Evolutionary conservation across 1,140 invertebrate genomes (phyloP).

Genomic region (Schmidtea mediterranea): DNA sequence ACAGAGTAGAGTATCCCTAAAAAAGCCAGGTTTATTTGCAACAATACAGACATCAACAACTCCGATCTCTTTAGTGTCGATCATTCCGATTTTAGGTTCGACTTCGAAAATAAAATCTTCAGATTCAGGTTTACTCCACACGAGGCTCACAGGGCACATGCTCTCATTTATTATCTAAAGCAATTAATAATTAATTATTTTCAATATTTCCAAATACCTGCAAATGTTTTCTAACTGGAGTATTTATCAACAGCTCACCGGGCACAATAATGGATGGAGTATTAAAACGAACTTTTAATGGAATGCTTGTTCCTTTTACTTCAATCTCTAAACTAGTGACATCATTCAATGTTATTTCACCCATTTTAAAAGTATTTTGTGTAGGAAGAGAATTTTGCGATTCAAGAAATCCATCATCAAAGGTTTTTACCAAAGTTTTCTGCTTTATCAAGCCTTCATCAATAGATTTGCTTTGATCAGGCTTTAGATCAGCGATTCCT

Average conservation of each 20-base stretch:
- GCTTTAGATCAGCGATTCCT: slow-evolving; percentile 12
- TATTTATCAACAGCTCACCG: slow-evolving; percentile 15
- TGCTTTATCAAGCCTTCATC: slow-evolving; percentile 3
- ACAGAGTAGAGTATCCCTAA: slow-evolving; percentile 18
- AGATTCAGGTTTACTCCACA: slow-evolving; percentile 16
- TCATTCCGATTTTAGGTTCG: slow-evolving; percentile 20
- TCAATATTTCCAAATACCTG: slow-evolving; percentile 13
- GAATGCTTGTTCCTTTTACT: slow-evolving; percentile 18
- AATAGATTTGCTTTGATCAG: neutral
- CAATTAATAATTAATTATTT: slow-evolving; percentile 8
- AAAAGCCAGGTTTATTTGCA: slow-evolving; percentile 16
- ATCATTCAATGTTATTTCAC: slow-evolving; percentile 14
- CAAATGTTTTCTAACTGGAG: slow-evolving; percentile 19
- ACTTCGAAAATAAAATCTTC: slow-evolving; percentile 19
- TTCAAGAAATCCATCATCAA: neutral
- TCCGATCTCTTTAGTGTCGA: slow-evolving; percentile 5
- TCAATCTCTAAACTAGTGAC: slow-evolving; percentile 20
- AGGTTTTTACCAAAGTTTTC: neutral
- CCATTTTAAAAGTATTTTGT: neutral
- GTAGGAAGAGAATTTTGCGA: neutral
- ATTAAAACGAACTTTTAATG: slow-evolving; percentile 20
- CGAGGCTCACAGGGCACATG: slow-evolving; percentile 19
- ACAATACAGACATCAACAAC: slow-evolving; percentile 21
- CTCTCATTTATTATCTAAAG: slow-evolving; percentile 27
- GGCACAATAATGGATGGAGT: slow-evolving; percentile 20